Conservation (phyloP, 2,113 vertebrate genomes). For the Panurus biarmicus region DNA sequence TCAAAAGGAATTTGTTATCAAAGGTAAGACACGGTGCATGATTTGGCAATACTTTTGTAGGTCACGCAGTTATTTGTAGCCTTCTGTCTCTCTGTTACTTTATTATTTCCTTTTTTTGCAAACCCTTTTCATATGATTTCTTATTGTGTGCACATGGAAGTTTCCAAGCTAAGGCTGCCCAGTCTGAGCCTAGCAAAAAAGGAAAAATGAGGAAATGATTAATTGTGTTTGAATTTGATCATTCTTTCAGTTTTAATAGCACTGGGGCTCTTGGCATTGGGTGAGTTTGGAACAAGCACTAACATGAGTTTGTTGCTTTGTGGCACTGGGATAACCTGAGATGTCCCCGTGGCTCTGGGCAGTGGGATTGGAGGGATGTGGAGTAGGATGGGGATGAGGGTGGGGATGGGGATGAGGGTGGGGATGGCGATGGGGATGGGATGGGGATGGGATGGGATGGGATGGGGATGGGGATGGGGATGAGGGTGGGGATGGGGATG, state of each 20-base stretch:
- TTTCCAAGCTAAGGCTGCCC: not conserved
- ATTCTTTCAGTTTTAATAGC: not conserved
- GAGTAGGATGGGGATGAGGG: not conserved
- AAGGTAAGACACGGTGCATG: not conserved
- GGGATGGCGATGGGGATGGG: not conserved
- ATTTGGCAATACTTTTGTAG: not conserved
- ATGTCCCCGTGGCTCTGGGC: not conserved
- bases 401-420: too few species aligned
- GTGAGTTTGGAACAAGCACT: not conserved
- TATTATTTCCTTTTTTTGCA: constrained; percentile 14
- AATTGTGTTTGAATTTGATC: not conserved
- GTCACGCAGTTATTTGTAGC: not conserved
- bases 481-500: too few species aligned
- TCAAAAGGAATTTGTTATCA: not conserved
- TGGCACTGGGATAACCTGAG: not conserved
- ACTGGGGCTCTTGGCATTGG: not conserved
- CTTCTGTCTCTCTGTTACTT: not conserved
- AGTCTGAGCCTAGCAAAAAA: not conserved
- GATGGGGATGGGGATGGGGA: not conserved
- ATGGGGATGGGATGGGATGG: not conserved
- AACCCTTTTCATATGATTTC: not conserved
- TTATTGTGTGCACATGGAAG: not conserved
- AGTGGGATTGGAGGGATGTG: not conserved
- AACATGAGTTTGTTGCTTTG: not conserved
- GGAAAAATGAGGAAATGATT: not conserved